Percentiles rank a stretch among this genome's conserved stretches.
Conservation (phyloP, 1,140 invertebrate species). For the Pollicipes pollicipes region DNA sequence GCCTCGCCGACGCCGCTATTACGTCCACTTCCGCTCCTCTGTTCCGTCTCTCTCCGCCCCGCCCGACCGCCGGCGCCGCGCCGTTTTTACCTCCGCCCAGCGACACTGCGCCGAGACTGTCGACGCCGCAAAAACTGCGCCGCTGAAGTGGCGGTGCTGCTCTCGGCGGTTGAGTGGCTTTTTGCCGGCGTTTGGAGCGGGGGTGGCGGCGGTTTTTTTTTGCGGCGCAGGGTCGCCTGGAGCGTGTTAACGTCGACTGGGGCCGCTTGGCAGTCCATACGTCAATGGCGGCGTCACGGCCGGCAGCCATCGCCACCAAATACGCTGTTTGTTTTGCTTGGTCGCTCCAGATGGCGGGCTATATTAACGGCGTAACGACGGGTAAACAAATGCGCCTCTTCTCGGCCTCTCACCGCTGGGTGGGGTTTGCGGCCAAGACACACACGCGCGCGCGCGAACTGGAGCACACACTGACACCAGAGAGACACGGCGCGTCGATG, state of each 20-base stretch:
- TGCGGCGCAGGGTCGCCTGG: too few species aligned
- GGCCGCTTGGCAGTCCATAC: too few species aligned
- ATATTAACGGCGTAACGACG: not conserved
- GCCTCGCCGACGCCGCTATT: not conserved
- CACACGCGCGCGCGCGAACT: too few species aligned
- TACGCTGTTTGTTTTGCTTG: too few species aligned
- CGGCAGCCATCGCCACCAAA: too few species aligned
- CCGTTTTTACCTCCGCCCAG: not conserved
- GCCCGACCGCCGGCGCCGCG: not conserved
- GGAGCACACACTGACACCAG: too few species aligned
- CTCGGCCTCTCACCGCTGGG: too few species aligned
- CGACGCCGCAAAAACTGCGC: not conserved
- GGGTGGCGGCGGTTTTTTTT: not conserved
- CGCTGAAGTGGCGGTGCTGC: not conserved
- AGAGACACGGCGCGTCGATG: too few species aligned
- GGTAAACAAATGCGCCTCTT: not conserved
- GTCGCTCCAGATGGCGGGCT: not conserved
- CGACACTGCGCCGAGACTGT: not conserved
- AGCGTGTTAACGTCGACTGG: too few species aligned
- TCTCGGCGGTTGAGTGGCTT: not conserved
- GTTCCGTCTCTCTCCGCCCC: not conserved
- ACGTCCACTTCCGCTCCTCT: not conserved
- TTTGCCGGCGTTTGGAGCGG: not conserved
- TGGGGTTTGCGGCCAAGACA: too few species aligned
- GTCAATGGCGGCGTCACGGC: too few species aligned